Percentiles rank a stretch among this genome's conserved stretches.
phyloP scores from a whole-genome alignment of 2,113 vertebrate genomes.

The Tragelaphus scriptus region DNA sequence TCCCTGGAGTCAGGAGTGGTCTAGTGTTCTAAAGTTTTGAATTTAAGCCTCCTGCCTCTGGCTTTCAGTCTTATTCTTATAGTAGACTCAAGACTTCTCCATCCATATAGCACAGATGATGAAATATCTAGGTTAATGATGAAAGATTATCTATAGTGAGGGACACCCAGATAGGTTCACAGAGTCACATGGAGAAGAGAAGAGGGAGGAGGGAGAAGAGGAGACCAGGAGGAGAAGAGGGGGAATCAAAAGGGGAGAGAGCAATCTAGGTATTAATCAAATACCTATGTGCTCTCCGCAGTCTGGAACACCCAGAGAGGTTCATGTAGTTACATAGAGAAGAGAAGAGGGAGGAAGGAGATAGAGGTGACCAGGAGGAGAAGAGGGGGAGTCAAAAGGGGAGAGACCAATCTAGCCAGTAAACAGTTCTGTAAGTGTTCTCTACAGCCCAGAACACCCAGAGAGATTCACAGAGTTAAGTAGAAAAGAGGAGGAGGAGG shows the following conservation, averaged over 20 bases:
- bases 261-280: too few species aligned
- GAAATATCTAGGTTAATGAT: background rate
- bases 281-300: too few species aligned
- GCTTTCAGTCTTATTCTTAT: background rate
- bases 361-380: too few species aligned
- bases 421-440: too few species aligned
- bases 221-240: background rate
- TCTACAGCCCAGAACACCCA: too few species aligned
- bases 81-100: background rate
- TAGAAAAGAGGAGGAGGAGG: too few species aligned
- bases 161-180: background rate
- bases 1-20: background rate
- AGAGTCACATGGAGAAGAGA: background rate
- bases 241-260: background rate
- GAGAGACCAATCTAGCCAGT: too few species aligned
- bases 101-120: background rate
- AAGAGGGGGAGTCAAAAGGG: too few species aligned
- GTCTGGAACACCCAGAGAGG: too few species aligned
- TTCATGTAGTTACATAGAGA: rapidly evolving
- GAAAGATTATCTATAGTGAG: background rate
- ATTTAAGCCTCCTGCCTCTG: background rate
- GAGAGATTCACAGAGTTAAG: too few species aligned
- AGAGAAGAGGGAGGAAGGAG: too few species aligned
- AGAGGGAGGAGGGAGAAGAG: background rate
- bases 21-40: background rate